phyloP scores from a whole-genome alignment of 2,888 invertebrate genomes.

The Therioaphis trifolii region DNA sequence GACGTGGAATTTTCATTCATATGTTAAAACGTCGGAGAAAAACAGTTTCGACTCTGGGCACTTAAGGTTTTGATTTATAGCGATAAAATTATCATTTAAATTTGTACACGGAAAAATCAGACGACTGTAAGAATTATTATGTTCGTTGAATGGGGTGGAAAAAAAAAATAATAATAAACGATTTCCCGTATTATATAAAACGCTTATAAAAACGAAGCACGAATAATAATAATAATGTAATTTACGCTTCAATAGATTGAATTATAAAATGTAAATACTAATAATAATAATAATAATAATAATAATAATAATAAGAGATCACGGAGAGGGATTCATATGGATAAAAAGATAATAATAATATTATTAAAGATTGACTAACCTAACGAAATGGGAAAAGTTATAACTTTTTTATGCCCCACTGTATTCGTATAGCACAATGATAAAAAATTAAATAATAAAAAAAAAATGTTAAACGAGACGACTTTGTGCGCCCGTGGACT shows the following conservation, averaged over 20 bases:
- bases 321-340: not conserved
- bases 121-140: slow-evolving; percentile 5
- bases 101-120: slow-evolving; percentile 12
- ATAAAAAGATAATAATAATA: not conserved
- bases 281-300: slow-evolving; percentile 34
- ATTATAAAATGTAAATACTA: not conserved
- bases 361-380: too few relatives aligned
- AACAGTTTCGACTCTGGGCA: slow-evolving; percentile 7
- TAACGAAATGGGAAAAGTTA: too few relatives aligned
- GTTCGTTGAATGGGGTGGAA: not conserved
- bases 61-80: slow-evolving; percentile 51
- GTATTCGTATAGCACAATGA: too few relatives aligned
- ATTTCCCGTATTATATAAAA: slow-evolving; percentile 23
- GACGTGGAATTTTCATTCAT: slow-evolving; percentile 33
- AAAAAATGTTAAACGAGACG: too few relatives aligned
- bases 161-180: not conserved
- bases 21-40: slow-evolving; percentile 41
- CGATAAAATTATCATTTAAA: slow-evolving; percentile 37
- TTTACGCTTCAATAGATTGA: slow-evolving; percentile 29
- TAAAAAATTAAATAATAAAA: too few relatives aligned
- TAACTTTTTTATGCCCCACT: too few relatives aligned
- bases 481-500: too few relatives aligned
- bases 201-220: not conserved
- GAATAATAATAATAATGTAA: slow-evolving; percentile 12
- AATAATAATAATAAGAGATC: slow-evolving; percentile 38